Base-by-base conservation (phyloP, 2,113 vertebrate genomes). In the Turdus rufiventris region DNA sequence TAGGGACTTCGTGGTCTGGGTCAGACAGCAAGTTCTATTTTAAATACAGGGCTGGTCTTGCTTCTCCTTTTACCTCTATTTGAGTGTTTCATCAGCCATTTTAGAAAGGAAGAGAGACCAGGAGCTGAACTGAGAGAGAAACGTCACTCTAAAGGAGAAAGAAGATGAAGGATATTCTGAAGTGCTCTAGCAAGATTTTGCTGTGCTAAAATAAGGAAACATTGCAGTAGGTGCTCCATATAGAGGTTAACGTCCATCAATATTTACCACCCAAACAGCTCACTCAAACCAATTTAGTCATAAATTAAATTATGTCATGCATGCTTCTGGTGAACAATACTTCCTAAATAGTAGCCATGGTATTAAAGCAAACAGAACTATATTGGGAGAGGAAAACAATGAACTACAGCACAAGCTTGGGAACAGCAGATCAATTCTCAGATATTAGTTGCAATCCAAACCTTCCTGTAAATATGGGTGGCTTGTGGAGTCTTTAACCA, bases 291-390 rank as follows among this genome's bases (percentile, higher is more conserved):
- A 73, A 11, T 76, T 61, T 57, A 82, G 66, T 82, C 2, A 38
- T 67, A 81, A 92, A 75, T 40, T 70, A 38, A 81, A 57, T 72
- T 42, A 85, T 26, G 38, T 81, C 76, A 80, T 18, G 25, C 60
- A 43, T 47, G 34, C 63, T 76, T 85, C 54, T 85, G 25, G 53
- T 82, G 88, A 95, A 72, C 90, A 88, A 42, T 85, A 83, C 82
- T 79, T 94, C 81, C 54, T 75, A 74, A 85, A 66, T 42, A 79
- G 67, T 78, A 94, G 82, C 71, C 63, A 54, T 54, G 33, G 51
- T 57, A 82, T 67, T 89, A 75, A 85, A 94, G 50, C 77, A 82
- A 88, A 88, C 82, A 85, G 81, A 89, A 76, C 75, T 93, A 50
- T 79, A 79, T 9, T 79, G 71, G 74, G 74, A 85, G 36, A 89